Conservation (phyloP, 1,140 invertebrate genomes). For the Diorhabda carinulata region DNA sequence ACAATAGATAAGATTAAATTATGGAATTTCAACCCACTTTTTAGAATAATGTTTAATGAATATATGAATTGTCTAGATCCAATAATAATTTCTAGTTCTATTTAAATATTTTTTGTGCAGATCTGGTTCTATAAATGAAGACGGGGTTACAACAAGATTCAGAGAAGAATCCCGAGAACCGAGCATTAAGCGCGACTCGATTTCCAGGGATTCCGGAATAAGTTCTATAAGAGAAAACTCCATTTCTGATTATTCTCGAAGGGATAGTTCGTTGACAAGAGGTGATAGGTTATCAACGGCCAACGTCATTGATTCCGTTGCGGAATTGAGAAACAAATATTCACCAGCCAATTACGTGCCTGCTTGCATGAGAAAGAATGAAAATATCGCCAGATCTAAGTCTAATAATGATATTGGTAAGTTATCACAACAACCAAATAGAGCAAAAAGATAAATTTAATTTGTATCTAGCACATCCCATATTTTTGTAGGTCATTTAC, state of each 20-base stretch:
- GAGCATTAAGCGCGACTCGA: conserved; percentile 33
- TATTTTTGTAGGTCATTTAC: too few species aligned
- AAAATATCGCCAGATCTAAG: conserved; percentile 51
- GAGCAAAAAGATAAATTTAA: too few species aligned
- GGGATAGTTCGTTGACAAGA: conserved; percentile 36
- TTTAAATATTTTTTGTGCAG: conserved; percentile 27
- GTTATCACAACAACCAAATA: background rate
- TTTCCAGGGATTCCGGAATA: conserved; percentile 39
- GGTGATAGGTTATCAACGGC: conserved; percentile 37
- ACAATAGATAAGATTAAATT: too few species aligned
- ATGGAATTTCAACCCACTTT: too few species aligned
- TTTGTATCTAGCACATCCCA: too few species aligned
- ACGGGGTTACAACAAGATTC: conserved; percentile 42
- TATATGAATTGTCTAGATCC: background rate
- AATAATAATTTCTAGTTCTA: background rate
- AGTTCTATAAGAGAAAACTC: conserved; percentile 40
- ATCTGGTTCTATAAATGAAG: conserved; percentile 44
- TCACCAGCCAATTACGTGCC: conserved; percentile 61
- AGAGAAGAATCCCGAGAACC: conserved; percentile 40
- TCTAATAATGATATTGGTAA: conserved; percentile 54
- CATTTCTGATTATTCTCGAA: conserved; percentile 32
- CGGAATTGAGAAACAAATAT: conserved; percentile 60
- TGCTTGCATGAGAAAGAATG: conserved; percentile 51
- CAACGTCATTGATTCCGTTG: conserved; percentile 48
- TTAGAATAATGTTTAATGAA: too few species aligned